phyloP scores from a whole-genome alignment of 2,113 vertebrate species.

The Cricetomys ansorgei region DNA sequence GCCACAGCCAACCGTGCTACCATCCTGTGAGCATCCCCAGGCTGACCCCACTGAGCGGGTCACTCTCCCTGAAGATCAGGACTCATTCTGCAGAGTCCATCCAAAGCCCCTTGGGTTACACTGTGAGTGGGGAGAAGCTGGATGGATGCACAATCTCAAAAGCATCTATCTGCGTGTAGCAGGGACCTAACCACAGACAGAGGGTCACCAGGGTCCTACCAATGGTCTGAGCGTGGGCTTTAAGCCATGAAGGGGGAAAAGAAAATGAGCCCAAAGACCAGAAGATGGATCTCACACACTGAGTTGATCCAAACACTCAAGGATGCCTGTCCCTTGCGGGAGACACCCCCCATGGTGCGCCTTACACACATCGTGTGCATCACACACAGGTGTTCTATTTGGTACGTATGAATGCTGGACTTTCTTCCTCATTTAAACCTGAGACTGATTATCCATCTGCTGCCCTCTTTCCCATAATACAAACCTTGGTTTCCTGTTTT shows the following conservation, averaged over 20 bases:
- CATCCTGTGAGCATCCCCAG: fast-evolving
- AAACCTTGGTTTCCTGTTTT: neutral
- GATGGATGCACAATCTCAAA: too few relatives aligned
- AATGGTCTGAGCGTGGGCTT: neutral
- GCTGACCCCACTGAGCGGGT: neutral
- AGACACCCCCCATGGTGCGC: too few relatives aligned
- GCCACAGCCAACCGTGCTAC: too few relatives aligned
- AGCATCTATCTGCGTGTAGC: neutral
- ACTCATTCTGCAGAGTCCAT: neutral
- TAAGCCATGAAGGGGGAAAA: neutral
- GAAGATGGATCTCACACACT: too few relatives aligned
- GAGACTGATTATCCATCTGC: fast-evolving
- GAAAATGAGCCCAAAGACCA: neutral
- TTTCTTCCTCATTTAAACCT: neutral
- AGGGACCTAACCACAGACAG: neutral
- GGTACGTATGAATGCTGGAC: neutral
- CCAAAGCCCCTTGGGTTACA: neutral
- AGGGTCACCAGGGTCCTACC: neutral
- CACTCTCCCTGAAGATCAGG: too few relatives aligned
- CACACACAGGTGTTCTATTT: neutral
- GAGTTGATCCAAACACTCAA: neutral
- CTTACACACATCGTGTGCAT: too few relatives aligned
- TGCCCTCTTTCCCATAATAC: neutral
- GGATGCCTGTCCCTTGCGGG: fast-evolving
- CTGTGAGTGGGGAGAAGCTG: too few relatives aligned